Conservation (phyloP, 2,888 invertebrate genomes). For the Rotaria magnacalcarata region DNA sequence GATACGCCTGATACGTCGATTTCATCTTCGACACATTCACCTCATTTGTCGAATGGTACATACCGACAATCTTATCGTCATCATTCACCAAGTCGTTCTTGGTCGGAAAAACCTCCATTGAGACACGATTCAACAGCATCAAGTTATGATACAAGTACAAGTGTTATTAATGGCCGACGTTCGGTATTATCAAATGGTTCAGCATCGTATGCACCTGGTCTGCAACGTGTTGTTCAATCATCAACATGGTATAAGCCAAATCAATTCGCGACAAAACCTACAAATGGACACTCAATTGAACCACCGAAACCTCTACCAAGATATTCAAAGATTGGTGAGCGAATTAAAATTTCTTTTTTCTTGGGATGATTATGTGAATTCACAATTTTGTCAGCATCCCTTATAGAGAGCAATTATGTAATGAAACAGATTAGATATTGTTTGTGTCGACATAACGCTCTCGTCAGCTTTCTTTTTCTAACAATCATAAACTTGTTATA, state of each 20-base stretch:
- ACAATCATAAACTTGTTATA: not conserved
- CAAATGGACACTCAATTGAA: not conserved
- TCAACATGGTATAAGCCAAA: constrained; percentile 21
- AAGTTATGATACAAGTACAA: not conserved
- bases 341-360: not conserved
- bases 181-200: not conserved
- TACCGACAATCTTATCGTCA: not conserved
- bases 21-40: not conserved
- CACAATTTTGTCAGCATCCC: not conserved
- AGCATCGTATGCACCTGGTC: not conserved
- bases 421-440: not conserved
- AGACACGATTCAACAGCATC: not conserved
- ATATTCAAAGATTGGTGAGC: not conserved
- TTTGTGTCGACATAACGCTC: not conserved
- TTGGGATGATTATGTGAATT: not conserved
- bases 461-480: not conserved
- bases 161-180: not conserved
- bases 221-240: constrained; percentile 25
- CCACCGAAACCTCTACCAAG: not conserved
- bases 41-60: not conserved
- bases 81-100: not conserved
- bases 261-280: not conserved
- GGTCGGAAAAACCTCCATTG: not conserved
- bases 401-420: not conserved
- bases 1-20: not conserved